Evolutionary conservation across 2,797 vertebrate genomes (phyloP), one percentile per base, ranked within the genome.

Genomic region (Sebastes vulpes): DNA sequence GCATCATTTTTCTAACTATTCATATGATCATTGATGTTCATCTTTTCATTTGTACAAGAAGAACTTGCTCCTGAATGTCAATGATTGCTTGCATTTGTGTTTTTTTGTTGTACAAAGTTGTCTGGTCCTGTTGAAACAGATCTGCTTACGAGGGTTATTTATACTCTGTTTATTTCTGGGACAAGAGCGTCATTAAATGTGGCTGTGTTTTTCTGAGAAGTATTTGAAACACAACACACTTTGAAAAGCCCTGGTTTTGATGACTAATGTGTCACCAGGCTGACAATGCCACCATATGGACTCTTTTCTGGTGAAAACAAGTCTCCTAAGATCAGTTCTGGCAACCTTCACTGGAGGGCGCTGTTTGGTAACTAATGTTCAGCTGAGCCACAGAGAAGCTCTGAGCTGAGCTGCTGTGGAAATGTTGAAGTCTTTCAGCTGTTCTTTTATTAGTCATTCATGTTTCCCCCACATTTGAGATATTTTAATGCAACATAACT

Each of bases 291-390:
- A 28, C 18, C 32, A 56, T 26, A n/a, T 54, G 23, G 16, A 10
- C 11, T 50, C 9, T 3, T 65, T 4, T 16, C 10, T 56, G 53
- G 9, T 57, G 53, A 46, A 14, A 20, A 32, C 31, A 20, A 25
- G 12, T 23, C 9, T 29, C 57, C 25, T 6, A 50, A 9, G 12
- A 26, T 81, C 3, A 50, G 48, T 77, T 82, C 28, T 1, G 8
- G 1, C 2, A 9, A 1, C 3, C 0, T 46, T 18, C 95, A 89
- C 94, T 90, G 86, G 94, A 90, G 92, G 95, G 94, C 91, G 94
- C 91, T 94, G 88, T 90, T 91, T 56, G 89, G 90, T 92, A 77
- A 92, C 52, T 82, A 93, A 95, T 94, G 42, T 1, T 56, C 18
- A 38, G 9, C 58, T 48, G 50, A 58, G 63, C 57, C 2, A 5